Base-by-base conservation (phyloP, 2,888 invertebrate species). In the Platycheirus rosarum region DNA sequence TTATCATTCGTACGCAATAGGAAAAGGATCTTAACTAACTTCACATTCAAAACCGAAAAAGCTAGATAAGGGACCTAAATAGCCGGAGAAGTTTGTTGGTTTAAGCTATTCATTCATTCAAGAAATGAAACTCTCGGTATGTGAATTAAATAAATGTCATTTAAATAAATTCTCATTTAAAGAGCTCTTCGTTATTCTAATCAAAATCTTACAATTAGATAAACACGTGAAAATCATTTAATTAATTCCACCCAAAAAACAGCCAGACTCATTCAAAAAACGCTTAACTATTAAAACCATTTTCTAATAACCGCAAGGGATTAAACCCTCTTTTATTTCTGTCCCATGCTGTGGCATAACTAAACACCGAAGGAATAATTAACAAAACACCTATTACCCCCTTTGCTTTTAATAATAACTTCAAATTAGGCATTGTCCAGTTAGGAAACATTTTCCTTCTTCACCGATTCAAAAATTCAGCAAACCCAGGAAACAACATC, bases 391-490 rank as follows among this genome's bases (percentile, higher is more conserved):
- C 71, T 62, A 20, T 73, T 66, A 44, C n/a, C 23, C 8, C 40
- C 40, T 23, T 57, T 42, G 7, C 23, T 32, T 16, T 11, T 18
- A n/a, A 78, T 74, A 63, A 78, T 84, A 84, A 84, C 78, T 84
- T 65, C 74, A 84, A 84, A 84, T 84, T 74, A 84, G 69, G 65
- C 68, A 84, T 84, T 78, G 84, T 84, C 84, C 84, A 74, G 84
- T 74, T 74, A 73, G 71, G 42, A 13, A 77, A 51, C 44, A 53
- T 46, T 68, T n/a, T 18, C n/a, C 0, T 7, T 18, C 20, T 23
- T 20, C 70, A 53, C 48, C 66, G 60, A 53, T n/a, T n/a, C n/a
- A n/a, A n/a, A n/a, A n/a, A n/a, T n/a, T n/a, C n/a, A n/a, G n/a
- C n/a, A n/a, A n/a, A n/a, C n/a, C n/a, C n/a, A n/a, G n/a, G n/a